Evolutionary conservation across 2,113 vertebrate species (phyloP).

Genomic region (Trematomus loennbergii): DNA sequence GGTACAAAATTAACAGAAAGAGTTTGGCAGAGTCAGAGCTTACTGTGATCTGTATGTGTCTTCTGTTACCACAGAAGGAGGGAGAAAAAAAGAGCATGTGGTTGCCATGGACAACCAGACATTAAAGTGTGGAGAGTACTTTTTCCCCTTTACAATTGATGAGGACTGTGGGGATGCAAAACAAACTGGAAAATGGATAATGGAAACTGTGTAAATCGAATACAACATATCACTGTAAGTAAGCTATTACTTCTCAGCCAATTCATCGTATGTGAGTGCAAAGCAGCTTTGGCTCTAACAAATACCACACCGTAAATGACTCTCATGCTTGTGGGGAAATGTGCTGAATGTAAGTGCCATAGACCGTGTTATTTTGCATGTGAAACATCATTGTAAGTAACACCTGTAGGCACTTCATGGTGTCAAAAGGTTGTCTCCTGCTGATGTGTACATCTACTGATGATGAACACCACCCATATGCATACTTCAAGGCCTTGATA

Average conservation of each 20-base stretch:
- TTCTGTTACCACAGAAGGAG: neutral
- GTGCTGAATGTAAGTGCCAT: neutral
- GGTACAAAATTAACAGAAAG: neutral
- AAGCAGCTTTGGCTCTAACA: constrained; percentile 9
- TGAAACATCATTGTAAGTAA: constrained; percentile 37
- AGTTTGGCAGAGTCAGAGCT: neutral
- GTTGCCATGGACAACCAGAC: constrained; percentile 49
- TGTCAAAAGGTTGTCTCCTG: constrained; percentile 48
- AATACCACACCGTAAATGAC: constrained; percentile 26
- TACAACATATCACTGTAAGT: constrained; percentile 38
- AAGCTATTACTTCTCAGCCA: constrained; percentile 32
- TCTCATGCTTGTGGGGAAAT: constrained; percentile 27
- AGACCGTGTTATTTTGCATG: constrained; percentile 36
- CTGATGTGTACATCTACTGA: constrained; percentile 56
- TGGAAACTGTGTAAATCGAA: constrained; percentile 30
- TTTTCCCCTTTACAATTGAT: constrained; percentile 17
- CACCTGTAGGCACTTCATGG: constrained; percentile 45
- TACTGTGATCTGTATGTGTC: neutral
- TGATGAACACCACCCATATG: constrained; percentile 53
- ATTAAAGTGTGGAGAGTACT: constrained; percentile 25
- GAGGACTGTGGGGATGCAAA: neutral
- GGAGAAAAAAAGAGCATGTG: neutral
- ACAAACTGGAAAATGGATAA: constrained; percentile 18
- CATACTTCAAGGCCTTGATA: constrained; percentile 59
- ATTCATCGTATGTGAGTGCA: constrained; percentile 19